Conservation (phyloP, 1,140 invertebrate genomes). For the Drosophila sucinea region DNA sequence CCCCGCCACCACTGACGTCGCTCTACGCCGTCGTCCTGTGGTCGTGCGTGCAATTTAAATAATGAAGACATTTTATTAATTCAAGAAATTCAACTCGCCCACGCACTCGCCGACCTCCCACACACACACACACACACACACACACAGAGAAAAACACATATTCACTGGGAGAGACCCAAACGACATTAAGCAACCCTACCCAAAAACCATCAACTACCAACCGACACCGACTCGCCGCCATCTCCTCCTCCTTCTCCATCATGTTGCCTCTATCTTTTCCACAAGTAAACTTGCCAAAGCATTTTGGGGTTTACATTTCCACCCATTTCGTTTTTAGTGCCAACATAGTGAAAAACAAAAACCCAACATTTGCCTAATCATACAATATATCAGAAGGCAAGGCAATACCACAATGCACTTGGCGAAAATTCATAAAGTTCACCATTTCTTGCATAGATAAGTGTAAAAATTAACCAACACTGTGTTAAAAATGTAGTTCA, state of each 20-base stretch:
- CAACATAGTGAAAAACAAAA: constrained; percentile 70
- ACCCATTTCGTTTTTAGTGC: constrained; percentile 68
- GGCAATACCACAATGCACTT: constrained; percentile 22
- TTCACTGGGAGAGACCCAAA: constrained; percentile 35
- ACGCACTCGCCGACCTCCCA: constrained; percentile 42
- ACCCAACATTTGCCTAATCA: constrained; percentile 73
- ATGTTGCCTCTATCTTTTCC: constrained; percentile 6
- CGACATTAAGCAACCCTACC: constrained; percentile 69
- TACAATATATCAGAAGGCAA: constrained; percentile 44
- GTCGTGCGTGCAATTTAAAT: constrained; percentile 80
- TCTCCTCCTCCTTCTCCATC: background rate
- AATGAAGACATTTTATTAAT: constrained; percentile 82
- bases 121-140: constrained; percentile 25
- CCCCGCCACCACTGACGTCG: background rate
- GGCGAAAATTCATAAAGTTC: constrained; percentile 3
- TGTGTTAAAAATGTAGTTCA: no score
- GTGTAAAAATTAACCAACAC: no score
- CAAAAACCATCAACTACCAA: constrained; percentile 34
- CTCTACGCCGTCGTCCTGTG: constrained; percentile 32
- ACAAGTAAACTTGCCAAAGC: constrained; percentile 40
- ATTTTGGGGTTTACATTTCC: constrained; percentile 28
- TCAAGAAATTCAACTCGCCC: constrained; percentile 76
- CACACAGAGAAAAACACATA: constrained; percentile 21
- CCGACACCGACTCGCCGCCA: constrained; percentile 26
- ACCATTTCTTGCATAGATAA: background rate